Evolutionary conservation across 2,888 invertebrate species (phyloP).

Genomic region (Perizoma affinitatum): DNA sequence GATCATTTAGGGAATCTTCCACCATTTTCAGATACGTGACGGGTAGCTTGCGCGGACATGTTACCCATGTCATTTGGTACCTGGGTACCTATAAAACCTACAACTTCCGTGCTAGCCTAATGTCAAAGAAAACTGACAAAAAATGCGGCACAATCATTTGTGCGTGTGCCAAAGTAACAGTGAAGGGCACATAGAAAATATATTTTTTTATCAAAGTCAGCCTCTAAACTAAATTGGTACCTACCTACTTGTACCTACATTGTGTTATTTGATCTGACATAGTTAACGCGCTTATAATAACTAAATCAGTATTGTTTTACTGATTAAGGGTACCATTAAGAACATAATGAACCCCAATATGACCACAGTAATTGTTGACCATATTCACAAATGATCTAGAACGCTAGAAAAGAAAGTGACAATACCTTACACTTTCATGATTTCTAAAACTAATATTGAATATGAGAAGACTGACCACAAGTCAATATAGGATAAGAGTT

Average conservation of each 20-base stretch:
- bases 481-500: constrained; percentile 20
- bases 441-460: constrained; percentile 38
- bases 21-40: background rate
- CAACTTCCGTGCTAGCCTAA: too few relatives aligned
- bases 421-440: constrained; percentile 38
- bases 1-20: constrained; percentile 12
- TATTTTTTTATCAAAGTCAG: constrained; percentile 23
- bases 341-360: too few relatives aligned
- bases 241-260: too few relatives aligned
- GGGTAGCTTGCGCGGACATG: too few relatives aligned
- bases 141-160: background rate
- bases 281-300: too few relatives aligned
- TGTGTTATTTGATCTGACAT: constrained; percentile 6
- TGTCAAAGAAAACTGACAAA: too few relatives aligned
- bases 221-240: background rate
- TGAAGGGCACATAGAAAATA: constrained; percentile 9
- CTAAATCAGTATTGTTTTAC: too few relatives aligned
- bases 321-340: too few relatives aligned
- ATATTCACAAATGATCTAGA: constrained; percentile 35
- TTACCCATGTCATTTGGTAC: too few relatives aligned
- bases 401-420: constrained; percentile 37
- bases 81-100: too few relatives aligned
- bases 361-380: constrained; percentile 22
- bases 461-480: constrained; percentile 38
- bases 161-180: constrained; percentile 25